Conservation (phyloP, 2,113 vertebrate genomes). For the Bubo bubo region DNA sequence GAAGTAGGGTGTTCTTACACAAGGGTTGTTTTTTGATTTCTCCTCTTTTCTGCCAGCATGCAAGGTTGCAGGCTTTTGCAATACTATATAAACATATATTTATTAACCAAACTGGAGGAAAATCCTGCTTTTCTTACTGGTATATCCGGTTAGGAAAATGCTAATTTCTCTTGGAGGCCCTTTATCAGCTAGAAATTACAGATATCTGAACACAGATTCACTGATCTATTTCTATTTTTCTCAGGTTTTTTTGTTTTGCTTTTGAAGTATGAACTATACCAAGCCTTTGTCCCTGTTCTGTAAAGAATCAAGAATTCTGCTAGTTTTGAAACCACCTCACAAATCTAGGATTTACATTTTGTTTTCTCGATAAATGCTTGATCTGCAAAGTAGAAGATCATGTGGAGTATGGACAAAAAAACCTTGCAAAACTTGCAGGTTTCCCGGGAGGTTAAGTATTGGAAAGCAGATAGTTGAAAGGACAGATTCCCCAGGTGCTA, state of each 20-base stretch:
- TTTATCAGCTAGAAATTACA: neutral
- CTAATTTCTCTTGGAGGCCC: neutral
- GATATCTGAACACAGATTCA: neutral
- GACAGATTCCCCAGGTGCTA: neutral
- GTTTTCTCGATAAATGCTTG: neutral
- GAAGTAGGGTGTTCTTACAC: neutral
- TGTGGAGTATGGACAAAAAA: neutral
- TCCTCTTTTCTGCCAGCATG: neutral
- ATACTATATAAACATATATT: neutral
- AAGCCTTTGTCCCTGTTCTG: neutral
- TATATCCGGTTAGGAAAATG: neutral
- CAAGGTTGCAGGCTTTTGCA: neutral
- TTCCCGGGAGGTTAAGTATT: neutral
- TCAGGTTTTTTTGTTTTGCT: fast-evolving
- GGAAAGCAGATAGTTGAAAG: neutral
- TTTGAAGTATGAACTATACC: neutral
- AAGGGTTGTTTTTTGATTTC: neutral
- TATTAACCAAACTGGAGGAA: neutral
- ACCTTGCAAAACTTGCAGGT: fast-evolving
- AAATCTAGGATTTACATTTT: neutral
- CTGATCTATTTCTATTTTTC: neutral
- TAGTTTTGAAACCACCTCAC: neutral
- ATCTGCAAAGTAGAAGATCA: neutral
- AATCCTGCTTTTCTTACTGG: neutral
- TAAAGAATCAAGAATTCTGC: neutral